phyloP scores from a whole-genome alignment of 2,113 vertebrate genomes.

The Okapia johnstoni region DNA sequence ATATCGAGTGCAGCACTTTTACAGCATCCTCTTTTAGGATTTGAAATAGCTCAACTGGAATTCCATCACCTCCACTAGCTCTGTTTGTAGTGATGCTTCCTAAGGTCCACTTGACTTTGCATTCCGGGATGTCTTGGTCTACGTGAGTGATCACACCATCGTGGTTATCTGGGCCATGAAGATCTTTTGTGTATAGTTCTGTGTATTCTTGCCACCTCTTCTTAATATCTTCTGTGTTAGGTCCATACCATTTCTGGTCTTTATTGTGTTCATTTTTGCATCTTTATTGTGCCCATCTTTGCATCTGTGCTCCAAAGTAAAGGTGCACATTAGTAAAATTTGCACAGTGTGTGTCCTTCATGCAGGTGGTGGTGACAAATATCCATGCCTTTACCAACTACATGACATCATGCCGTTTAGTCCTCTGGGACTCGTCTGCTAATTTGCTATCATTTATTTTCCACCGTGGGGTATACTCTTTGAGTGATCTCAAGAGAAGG shows the following conservation, averaged over 20 bases:
- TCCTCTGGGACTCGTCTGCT: constrained; percentile 67
- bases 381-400: constrained; percentile 56
- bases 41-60: neutral
- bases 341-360: constrained; percentile 72
- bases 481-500: constrained; percentile 66
- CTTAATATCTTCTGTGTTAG: neutral
- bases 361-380: constrained; percentile 71
- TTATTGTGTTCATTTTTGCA: neutral
- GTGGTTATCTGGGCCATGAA: neutral
- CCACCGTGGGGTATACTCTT: neutral
- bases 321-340: constrained; percentile 63
- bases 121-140: neutral
- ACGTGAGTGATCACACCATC: neutral
- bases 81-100: neutral
- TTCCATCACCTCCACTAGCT: neutral
- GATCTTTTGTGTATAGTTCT: neutral
- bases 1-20: neutral
- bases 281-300: neutral
- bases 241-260: neutral
- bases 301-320: neutral
- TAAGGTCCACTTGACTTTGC: neutral
- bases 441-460: constrained; percentile 75
- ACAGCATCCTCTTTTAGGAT: neutral
- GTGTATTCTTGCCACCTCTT: neutral
- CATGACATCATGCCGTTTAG: constrained; percentile 50